These are phyloP conservation scores for Armadillidium nasatum DNA, from an alignment of 1,140 invertebrate genomes.

Conservation along the genomic window DNA sequence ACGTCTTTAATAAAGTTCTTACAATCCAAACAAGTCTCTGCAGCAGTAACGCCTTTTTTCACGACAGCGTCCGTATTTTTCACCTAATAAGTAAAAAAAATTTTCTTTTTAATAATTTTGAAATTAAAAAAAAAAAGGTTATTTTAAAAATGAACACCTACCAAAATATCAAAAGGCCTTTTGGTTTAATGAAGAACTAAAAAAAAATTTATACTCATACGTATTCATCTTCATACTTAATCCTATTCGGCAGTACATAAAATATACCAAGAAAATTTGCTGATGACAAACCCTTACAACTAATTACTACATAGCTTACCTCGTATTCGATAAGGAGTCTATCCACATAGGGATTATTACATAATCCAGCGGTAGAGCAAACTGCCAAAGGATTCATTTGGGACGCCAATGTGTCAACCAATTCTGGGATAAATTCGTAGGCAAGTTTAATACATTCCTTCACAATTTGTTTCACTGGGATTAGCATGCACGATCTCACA, in stretches of 20 bases:
- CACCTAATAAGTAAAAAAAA: no score
- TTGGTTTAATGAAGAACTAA: no score
- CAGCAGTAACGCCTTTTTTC: background rate
- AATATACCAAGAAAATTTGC: no score
- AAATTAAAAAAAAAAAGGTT: no score
- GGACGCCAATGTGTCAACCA: slow-evolving; percentile 78
- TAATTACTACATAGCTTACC: background rate
- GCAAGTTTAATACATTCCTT: slow-evolving; percentile 73
- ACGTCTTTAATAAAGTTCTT: slow-evolving; percentile 37
- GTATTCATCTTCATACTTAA: no score
- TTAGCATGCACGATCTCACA: slow-evolving; percentile 78
- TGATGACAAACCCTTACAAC: no score
- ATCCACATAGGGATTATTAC: slow-evolving; percentile 70
- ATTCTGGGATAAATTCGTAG: slow-evolving; percentile 79
- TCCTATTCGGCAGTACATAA: no score
- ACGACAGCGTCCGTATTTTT: no score
- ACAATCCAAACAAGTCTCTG: slow-evolving; percentile 43
- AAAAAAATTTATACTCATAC: no score
- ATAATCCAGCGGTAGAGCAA: slow-evolving; percentile 80
- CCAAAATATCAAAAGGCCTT: no score
- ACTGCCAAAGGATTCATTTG: slow-evolving; percentile 80
- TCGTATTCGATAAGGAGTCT: slow-evolving; percentile 56
- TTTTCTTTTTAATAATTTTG: no score
- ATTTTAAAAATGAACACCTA: no score
- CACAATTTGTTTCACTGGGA: slow-evolving; percentile 67